A percentile compares a stretch with the other conserved stretches of the same genome.
phyloP scores from a whole-genome alignment of 2,888 invertebrate genomes.

The Stramonita haemastoma region DNA sequence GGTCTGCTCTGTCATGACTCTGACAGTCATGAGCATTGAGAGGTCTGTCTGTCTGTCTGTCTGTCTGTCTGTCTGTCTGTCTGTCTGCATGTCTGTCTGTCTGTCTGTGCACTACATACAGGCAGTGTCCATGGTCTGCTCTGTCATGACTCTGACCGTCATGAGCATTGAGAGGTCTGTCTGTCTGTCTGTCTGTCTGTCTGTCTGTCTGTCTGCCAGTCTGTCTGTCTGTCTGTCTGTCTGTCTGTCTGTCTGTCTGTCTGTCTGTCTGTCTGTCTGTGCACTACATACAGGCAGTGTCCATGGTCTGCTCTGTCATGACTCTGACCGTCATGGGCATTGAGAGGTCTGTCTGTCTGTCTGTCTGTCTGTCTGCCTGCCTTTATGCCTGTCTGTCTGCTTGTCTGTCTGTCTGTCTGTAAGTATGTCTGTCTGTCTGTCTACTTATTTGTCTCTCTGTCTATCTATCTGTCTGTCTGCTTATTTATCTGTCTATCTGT shows the following conservation, averaged over 20 bases:
- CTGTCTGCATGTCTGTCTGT: constrained; percentile 4
- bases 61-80: not conserved
- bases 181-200: too few species aligned
- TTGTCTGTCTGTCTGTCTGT: not conserved
- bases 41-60: constrained; percentile 80
- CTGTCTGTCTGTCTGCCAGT: too few species aligned
- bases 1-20: constrained; percentile 85
- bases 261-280: constrained; percentile 74
- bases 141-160: too few species aligned
- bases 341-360: constrained; percentile 81
- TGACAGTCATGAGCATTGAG: constrained; percentile 86
- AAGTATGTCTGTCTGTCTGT: not conserved
- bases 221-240: too few species aligned
- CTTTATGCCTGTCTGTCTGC: not conserved
- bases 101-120: not conserved
- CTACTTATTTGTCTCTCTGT: too few species aligned
- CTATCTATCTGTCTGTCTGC: too few species aligned
- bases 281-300: constrained; percentile 86
- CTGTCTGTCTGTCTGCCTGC: not conserved
- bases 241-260: not conserved
- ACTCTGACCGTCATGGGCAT: constrained; percentile 86
- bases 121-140: too few species aligned
- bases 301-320: constrained; percentile 85
- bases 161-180: too few species aligned
- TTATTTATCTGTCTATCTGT: too few species aligned